These are phyloP conservation scores for Rutpela maculata DNA, from an alignment of 2,888 invertebrate genomes.

Conservation along the genomic window DNA sequence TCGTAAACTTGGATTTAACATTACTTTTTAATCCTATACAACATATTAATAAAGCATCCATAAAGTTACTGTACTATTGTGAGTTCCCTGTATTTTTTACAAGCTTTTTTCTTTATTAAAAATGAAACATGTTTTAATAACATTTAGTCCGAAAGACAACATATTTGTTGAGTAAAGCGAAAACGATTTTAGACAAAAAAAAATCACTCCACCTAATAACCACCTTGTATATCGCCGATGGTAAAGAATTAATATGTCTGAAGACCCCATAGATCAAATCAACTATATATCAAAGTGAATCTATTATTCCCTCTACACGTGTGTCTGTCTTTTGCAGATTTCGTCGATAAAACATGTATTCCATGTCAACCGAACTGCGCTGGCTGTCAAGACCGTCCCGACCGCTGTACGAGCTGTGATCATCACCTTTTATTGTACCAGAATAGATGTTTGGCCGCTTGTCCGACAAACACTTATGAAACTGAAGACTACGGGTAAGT, in stretches of 20 bases:
- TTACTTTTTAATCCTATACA: too few relatives aligned
- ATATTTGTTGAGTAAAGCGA: too few relatives aligned
- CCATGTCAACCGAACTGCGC: constrained; percentile 92
- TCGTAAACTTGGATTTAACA: too few relatives aligned
- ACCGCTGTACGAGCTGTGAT: constrained; percentile 91
- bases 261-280: background rate
- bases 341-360: constrained; percentile 82
- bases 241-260: background rate
- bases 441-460: constrained; percentile 88
- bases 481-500: constrained; percentile 88
- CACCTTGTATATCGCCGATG: too few relatives aligned
- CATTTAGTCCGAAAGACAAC: too few relatives aligned
- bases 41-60: too few relatives aligned
- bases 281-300: background rate
- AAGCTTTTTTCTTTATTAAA: too few relatives aligned
- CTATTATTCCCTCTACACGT: background rate
- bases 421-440: constrained; percentile 90
- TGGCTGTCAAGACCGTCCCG: constrained; percentile 88
- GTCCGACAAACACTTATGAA: constrained; percentile 88
- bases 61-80: too few relatives aligned
- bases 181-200: too few relatives aligned
- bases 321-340: constrained; percentile 65
- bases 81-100: too few relatives aligned
- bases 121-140: too few relatives aligned
- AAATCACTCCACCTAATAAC: too few relatives aligned